These are phyloP conservation scores for Corythornis leucogaster DNA, from an alignment of 2,797 vertebrate genomes.

Conservation along the genomic window DNA sequence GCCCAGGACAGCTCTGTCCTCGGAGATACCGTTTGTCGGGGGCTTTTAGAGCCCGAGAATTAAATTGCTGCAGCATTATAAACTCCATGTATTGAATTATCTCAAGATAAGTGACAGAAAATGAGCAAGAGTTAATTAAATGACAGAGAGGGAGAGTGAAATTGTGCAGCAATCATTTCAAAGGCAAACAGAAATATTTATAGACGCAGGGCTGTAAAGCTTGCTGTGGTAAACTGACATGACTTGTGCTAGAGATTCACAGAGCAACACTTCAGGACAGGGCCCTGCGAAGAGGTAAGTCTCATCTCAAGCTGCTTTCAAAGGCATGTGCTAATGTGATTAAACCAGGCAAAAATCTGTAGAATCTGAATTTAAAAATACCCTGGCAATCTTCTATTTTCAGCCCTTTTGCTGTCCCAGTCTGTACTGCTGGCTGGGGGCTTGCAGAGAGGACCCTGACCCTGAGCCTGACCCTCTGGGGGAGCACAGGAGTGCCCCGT, in stretches of 20 bases:
- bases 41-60: not conserved
- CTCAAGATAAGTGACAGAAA: not conserved
- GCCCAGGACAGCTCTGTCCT: not conserved
- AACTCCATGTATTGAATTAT: not conserved
- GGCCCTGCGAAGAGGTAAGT: not conserved
- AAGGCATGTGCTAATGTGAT: not conserved
- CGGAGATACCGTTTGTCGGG: not conserved
- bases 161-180: not conserved
- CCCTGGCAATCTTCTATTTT: not conserved
- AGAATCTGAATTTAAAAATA: not conserved
- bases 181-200: conserved; percentile 37
- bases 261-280: not conserved
- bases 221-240: not conserved
- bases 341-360: not conserved
- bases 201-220: not conserved
- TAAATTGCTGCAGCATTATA: not conserved
- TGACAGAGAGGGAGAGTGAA: not conserved
- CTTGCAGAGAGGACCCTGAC: not conserved
- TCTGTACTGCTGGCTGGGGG: not conserved
- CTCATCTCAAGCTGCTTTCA: not conserved
- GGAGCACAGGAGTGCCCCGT: fast-evolving
- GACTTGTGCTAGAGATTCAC: not conserved
- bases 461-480: not conserved
- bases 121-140: conserved; percentile 27
- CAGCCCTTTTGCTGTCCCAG: not conserved